Base-by-base conservation (phyloP, 1,140 invertebrate genomes). In the Heterodera carotae region DNA sequence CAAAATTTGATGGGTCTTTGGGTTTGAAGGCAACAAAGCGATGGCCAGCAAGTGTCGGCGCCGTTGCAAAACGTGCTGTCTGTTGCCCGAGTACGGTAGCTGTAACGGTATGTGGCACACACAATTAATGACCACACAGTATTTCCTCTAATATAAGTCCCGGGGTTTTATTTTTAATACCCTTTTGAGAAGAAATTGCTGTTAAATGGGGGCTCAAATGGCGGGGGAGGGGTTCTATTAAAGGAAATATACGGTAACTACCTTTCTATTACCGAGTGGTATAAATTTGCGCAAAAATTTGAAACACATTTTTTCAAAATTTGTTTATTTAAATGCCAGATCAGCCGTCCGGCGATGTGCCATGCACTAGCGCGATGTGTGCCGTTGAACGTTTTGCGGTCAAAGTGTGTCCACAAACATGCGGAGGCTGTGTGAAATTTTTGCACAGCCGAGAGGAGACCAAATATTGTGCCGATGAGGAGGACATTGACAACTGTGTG, bases 31-130 rank as follows among this genome's bases (percentile, higher is more conserved):
- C 59, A 48, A 71, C 29, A 71, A 56, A 29, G 29, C 59, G n/a
- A 31, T 33, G 48, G 48, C 69, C 48, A 71, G 69, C 59, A 71
- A 59, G 33, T 71, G 69, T 33, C 18, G 69, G 48, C 48, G n/a
- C 22, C 48, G 69, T 22, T 71, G 69, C 33, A 71, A 48, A 71
- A 71, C 69, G 18, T 71, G 69, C 33, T 71, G 69, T 48, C 48
- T 71, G n/a, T 25, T 71, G 33, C 69, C 69, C 18, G 33, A 71
- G n/a, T 71, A 71, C 33, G 69, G 69, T 22, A 71, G 69, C n/a
- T 71, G 69, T 43, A n/a, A 71, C 29, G 69, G 69, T 70, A 36
- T 6, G 18, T 25, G 25, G n/a, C 6, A n/a, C n/a, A n/a, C n/a
- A n/a, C n/a, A n/a, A n/a, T n/a, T n/a, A n/a, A n/a, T n/a, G n/a